phyloP scores from a whole-genome alignment of 2,797 vertebrate species.

The Sebastes kiyomatsui region DNA sequence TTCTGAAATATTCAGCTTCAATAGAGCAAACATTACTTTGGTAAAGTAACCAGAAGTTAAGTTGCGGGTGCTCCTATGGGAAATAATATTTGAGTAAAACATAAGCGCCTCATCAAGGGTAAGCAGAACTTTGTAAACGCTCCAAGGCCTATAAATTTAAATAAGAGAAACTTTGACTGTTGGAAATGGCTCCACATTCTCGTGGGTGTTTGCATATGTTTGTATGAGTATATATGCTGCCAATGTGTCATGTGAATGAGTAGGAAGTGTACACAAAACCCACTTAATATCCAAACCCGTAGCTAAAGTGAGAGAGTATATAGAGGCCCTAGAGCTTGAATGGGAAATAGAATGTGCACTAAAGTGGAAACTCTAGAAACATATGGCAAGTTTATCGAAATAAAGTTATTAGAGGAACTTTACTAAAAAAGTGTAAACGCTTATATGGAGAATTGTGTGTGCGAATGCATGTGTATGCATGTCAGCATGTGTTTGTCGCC shows the following conservation, averaged over 20 bases:
- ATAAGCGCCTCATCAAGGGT: background rate
- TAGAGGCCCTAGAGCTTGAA: background rate
- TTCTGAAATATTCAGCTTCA: slow-evolving; percentile 42
- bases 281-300: background rate
- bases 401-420: background rate
- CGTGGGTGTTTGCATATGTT: slow-evolving; percentile 41
- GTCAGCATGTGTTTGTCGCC: slow-evolving; percentile 54
- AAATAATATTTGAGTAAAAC: slow-evolving; percentile 37
- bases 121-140: slow-evolving; percentile 5
- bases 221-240: slow-evolving; percentile 7
- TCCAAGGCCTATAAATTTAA: slow-evolving; percentile 18
- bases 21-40: slow-evolving; percentile 39
- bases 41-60: slow-evolving; percentile 16
- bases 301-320: background rate
- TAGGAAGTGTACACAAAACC: slow-evolving; percentile 22
- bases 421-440: background rate
- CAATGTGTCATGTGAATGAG: background rate
- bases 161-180: background rate
- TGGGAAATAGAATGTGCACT: background rate
- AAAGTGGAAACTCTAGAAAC: background rate
- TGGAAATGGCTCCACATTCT: slow-evolving; percentile 8
- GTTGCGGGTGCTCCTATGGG: background rate
- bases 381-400: background rate
- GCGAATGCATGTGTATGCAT: slow-evolving; percentile 4
- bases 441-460: background rate